Percentiles rank a stretch among this genome's conserved stretches.
These are phyloP conservation scores for Melopsittacus undulatus DNA, from an alignment of 2,797 vertebrate genomes.

Conservation along the genomic window DNA sequence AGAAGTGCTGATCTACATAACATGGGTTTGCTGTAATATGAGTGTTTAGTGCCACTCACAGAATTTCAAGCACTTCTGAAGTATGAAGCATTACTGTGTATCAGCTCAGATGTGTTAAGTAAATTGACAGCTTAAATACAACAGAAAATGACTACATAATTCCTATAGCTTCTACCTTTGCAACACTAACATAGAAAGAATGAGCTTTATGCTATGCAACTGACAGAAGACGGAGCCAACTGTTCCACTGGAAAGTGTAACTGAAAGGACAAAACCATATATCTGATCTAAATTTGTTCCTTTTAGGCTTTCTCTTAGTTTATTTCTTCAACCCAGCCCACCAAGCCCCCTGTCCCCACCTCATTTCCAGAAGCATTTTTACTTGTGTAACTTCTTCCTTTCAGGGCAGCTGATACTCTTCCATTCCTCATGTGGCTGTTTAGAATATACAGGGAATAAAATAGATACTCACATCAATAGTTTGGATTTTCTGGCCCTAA, in stretches of 20 bases:
- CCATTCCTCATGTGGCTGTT: neutral
- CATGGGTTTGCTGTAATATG: neutral
- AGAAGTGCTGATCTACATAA: neutral
- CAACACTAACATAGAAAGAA: neutral
- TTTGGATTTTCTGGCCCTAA: constrained; percentile 41
- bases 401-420: neutral
- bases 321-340: neutral
- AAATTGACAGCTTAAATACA: neutral
- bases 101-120: constrained; percentile 6
- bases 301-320: neutral
- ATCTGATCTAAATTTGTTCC: neutral
- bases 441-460: constrained; percentile 42
- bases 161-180: neutral
- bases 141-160: neutral
- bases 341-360: neutral
- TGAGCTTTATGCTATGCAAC: neutral
- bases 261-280: neutral
- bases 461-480: constrained; percentile 44
- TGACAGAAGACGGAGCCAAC: neutral
- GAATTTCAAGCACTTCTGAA: constrained; percentile 14
- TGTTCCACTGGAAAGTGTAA: neutral
- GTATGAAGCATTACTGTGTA: neutral
- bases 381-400: neutral
- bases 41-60: neutral
- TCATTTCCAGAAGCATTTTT: neutral